Conservation (phyloP, 2,888 invertebrate species). For the Neoaliturus tenellus region DNA sequence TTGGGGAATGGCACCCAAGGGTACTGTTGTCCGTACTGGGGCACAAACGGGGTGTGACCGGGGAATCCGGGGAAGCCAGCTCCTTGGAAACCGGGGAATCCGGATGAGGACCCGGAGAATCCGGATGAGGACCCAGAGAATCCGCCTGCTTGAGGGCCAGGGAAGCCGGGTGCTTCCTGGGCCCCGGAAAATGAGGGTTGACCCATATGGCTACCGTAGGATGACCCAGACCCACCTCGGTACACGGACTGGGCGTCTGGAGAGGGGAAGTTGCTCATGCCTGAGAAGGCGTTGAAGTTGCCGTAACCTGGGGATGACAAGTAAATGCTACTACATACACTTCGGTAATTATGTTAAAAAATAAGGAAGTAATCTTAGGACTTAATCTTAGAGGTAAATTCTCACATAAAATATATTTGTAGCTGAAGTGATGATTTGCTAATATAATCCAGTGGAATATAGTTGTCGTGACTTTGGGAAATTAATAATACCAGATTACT, state of each 20-base stretch:
- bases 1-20: conserved; percentile 36
- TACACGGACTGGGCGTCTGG: not conserved
- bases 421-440: too few species aligned
- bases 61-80: conserved; percentile 11
- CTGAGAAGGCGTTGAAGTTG: conserved; percentile 31
- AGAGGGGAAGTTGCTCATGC: not conserved
- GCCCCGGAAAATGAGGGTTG: not conserved
- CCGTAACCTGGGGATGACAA: conserved; percentile 4
- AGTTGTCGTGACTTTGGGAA: too few species aligned
- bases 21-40: conserved; percentile 42
- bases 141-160: not conserved
- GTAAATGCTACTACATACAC: not conserved
- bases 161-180: not conserved
- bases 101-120: not conserved
- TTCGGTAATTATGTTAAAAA: too few species aligned
- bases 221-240: not conserved
- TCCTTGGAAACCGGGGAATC: not conserved
- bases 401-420: too few species aligned
- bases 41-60: conserved; percentile 4
- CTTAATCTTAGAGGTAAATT: too few species aligned
- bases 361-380: too few species aligned
- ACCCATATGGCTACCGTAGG: not conserved
- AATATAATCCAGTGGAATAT: too few species aligned
- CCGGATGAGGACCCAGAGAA: not conserved
- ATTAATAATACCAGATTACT: too few species aligned